Percentiles rank a stretch among this genome's conserved stretches.
These are phyloP conservation scores for Tyrophagus putrescentiae DNA, from an alignment of 1,140 invertebrate species.

Conservation along the genomic window DNA sequence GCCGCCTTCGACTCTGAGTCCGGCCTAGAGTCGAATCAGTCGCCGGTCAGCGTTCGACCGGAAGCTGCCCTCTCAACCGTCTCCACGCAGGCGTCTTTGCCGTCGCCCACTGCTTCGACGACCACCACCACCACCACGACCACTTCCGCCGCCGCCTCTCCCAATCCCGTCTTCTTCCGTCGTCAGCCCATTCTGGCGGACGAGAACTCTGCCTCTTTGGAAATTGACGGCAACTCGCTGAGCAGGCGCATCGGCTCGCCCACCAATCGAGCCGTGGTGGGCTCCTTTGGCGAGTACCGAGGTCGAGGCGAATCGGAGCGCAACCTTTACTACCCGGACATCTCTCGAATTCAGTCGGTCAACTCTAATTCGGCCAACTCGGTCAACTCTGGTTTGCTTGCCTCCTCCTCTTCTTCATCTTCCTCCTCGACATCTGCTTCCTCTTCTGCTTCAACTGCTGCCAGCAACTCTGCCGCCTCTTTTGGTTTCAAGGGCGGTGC, in stretches of 20 bases:
- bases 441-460: slow-evolving; percentile 12
- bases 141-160: no score
- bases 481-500: slow-evolving; percentile 5
- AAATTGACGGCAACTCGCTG: background rate
- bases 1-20: no score
- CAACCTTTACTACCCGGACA: slow-evolving; percentile 19
- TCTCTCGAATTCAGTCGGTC: slow-evolving; percentile 5
- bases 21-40: no score
- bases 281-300: slow-evolving; percentile 4
- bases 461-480: slow-evolving; percentile 1
- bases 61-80: background rate
- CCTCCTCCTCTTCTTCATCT: background rate
- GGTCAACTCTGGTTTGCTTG: no score
- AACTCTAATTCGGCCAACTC: no score
- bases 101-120: no score
- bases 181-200: background rate
- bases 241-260: no score
- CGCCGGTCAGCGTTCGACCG: no score
- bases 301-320: background rate
- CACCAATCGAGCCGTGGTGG: no score
- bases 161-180: slow-evolving; percentile 1
- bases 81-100: no score
- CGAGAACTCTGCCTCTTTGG: background rate
- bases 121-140: no score
- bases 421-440: slow-evolving; percentile 6